Evolutionary conservation across 2,888 invertebrate species (phyloP).

Genomic region (Steinernema carpocapsae): DNA sequence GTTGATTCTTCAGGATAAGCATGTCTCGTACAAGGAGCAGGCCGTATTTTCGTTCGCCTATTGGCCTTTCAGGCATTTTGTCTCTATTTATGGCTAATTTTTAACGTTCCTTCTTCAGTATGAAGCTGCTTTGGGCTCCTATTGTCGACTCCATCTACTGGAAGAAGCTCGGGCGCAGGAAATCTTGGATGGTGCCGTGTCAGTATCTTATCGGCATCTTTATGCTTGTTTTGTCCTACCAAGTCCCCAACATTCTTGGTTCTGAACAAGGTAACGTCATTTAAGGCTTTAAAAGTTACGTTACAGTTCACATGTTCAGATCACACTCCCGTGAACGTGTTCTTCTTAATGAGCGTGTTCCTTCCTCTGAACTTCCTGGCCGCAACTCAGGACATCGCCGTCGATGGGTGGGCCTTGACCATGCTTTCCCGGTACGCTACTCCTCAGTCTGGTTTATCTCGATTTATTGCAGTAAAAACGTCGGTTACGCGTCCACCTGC

Average conservation of each 20-base stretch:
- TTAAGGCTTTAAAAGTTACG: no score
- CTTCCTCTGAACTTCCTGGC: slow-evolving; percentile 91
- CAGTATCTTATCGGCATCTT: slow-evolving; percentile 75
- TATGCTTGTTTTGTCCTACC: slow-evolving; percentile 83
- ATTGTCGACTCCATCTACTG: slow-evolving; percentile 91
- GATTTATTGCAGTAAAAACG: slow-evolving; percentile 79
- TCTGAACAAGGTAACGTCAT: slow-evolving; percentile 42
- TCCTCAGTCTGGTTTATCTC: not conserved
- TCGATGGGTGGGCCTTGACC: slow-evolving; percentile 99
- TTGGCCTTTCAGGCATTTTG: slow-evolving; percentile 76
- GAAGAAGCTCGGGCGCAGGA: slow-evolving; percentile 81
- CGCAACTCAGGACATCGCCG: slow-evolving; percentile 98
- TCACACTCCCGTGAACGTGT: slow-evolving; percentile 48
- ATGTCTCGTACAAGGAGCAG: slow-evolving; percentile 92
- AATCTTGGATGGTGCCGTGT: slow-evolving; percentile 77
- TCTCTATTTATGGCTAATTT: no score
- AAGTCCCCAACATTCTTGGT: slow-evolving; percentile 67
- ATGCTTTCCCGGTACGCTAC: slow-evolving; percentile 84
- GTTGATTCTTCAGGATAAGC: slow-evolving; percentile 88
- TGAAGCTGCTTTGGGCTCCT: slow-evolving; percentile 97
- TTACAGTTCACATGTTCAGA: slow-evolving; percentile 8
- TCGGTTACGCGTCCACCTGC: slow-evolving; percentile 97
- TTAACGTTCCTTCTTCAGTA: slow-evolving; percentile 71
- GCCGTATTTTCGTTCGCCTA: slow-evolving; percentile 73
- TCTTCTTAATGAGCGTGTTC: slow-evolving; percentile 82